Conservation (phyloP, 2,797 vertebrate genomes). For the Heliangelus exortis region DNA sequence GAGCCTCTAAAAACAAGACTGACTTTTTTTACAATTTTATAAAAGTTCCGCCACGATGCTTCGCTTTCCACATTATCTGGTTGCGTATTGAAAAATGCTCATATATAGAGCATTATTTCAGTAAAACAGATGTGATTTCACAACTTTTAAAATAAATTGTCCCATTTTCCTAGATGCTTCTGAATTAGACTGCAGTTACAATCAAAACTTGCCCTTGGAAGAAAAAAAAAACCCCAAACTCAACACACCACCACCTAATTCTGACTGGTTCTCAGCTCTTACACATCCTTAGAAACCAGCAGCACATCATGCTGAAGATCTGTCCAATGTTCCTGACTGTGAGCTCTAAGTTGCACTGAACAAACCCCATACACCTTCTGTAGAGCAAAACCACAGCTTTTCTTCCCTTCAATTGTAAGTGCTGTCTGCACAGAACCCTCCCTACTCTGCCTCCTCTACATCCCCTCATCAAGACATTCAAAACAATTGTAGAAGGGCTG, state of each 20-base stretch:
- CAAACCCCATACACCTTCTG: fast-evolving
- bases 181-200: not conserved
- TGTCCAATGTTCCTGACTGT: fast-evolving
- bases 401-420: fast-evolving
- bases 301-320: fast-evolving
- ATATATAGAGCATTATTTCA: not conserved
- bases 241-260: not conserved
- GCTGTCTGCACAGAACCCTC: not conserved
- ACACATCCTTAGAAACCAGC: not conserved
- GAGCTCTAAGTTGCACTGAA: not conserved
- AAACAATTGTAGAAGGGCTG: too few species aligned
- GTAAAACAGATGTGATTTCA: fast-evolving
- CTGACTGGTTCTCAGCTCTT: not conserved
- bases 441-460: too few species aligned
- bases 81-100: not conserved
- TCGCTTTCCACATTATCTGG: not conserved
- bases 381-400: too few species aligned
- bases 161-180: not conserved
- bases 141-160: not conserved
- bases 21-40: not conserved
- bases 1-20: not conserved
- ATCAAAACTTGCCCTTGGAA: not conserved
- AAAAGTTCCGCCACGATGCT: not conserved
- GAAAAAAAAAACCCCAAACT: not conserved
- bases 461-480: not conserved